Conservation (phyloP, 1,140 invertebrate genomes). For the Globodera ellingtonae region DNA sequence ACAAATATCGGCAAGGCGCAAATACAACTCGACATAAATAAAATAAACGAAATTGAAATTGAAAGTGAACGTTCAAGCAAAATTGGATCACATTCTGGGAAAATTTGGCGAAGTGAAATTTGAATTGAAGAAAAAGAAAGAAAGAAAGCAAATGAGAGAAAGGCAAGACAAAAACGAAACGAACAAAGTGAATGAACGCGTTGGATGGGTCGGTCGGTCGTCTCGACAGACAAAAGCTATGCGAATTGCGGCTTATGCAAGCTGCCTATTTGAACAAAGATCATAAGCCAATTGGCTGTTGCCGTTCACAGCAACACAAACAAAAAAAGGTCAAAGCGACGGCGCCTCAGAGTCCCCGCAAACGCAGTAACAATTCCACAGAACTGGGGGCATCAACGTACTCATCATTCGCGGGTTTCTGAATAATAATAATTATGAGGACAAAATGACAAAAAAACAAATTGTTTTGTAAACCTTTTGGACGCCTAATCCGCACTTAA, state of each 20-base stretch:
- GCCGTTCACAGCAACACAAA: background rate
- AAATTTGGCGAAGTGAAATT: background rate
- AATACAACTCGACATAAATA: no score
- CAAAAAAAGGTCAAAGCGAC: no score
- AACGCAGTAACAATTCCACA: background rate
- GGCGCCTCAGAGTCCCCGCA: background rate
- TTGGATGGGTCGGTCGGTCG: background rate
- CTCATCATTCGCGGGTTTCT: background rate
- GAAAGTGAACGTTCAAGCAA: no score
- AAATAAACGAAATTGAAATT: no score
- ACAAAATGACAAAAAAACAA: background rate
- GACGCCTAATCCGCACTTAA: no score
- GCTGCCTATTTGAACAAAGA: background rate
- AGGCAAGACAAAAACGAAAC: background rate
- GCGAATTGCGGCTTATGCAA: no score
- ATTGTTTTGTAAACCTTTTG: no score
- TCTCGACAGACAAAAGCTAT: no score
- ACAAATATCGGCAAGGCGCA: no score
- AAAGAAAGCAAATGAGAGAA: background rate
- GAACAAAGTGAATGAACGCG: background rate
- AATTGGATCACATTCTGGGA: background rate
- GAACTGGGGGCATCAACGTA: background rate
- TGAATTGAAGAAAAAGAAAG: background rate
- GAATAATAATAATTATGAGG: background rate
- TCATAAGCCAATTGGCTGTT: background rate